Conservation (phyloP, 2,113 vertebrate species). For the Dinomys branickii region DNA sequence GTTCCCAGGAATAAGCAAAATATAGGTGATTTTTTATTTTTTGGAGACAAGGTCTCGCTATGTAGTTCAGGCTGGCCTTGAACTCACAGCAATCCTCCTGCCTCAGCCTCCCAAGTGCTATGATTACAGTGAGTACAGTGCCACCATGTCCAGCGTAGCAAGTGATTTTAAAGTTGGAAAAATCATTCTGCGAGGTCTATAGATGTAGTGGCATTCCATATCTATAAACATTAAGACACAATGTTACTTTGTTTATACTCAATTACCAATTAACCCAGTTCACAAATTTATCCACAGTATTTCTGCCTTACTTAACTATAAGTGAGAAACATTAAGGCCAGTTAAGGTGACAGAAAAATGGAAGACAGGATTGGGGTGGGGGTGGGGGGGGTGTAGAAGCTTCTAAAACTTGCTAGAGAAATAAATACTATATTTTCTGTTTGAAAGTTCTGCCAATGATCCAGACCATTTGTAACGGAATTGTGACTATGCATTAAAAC, state of each 20-base stretch:
- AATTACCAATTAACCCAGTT: slow-evolving; percentile 8
- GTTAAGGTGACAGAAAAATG: background rate
- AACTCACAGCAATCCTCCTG: background rate
- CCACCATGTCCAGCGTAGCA: background rate
- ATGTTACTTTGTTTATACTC: slow-evolving; percentile 22
- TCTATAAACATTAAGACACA: slow-evolving; percentile 15
- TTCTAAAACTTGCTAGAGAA: background rate
- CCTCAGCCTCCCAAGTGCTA: background rate
- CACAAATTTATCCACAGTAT: slow-evolving; percentile 13
- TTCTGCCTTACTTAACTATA: slow-evolving; percentile 7
- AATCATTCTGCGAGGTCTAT: slow-evolving; percentile 7
- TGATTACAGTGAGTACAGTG: background rate
- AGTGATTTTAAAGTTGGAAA: slow-evolving; percentile 49
- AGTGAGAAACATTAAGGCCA: background rate
- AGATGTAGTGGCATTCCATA: slow-evolving; percentile 4
- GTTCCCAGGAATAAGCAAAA: slow-evolving; percentile 33
- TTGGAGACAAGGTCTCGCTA: background rate
- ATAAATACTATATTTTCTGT: slow-evolving; percentile 36
- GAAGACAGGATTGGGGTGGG: background rate
- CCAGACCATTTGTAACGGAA: background rate
- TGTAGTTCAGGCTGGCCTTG: background rate
- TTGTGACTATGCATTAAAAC: background rate
- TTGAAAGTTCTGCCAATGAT: background rate
- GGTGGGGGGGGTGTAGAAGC: background rate
- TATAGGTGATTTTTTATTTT: background rate